Percentiles rank a stretch among this genome's conserved stretches.
These are phyloP conservation scores for Onthophagus taurus DNA, from an alignment of 1,140 invertebrate species.

Conservation along the genomic window DNA sequence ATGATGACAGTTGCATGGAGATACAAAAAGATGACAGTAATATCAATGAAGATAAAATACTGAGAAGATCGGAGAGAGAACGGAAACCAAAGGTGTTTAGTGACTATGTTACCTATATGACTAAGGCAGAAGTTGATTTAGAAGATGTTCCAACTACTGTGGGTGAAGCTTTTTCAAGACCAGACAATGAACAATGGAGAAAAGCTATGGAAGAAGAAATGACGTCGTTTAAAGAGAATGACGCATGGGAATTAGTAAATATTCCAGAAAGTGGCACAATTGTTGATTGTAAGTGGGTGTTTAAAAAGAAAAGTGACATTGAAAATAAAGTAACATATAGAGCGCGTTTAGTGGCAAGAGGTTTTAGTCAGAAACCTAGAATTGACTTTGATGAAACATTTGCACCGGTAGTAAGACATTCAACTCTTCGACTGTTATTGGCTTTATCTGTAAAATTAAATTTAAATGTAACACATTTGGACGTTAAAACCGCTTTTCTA, in stretches of 20 bases:
- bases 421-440: conserved; percentile 16
- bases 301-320: conserved; percentile 26
- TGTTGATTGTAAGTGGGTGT: conserved; percentile 35
- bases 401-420: conserved; percentile 23
- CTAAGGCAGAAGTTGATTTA: not conserved
- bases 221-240: conserved; percentile 27
- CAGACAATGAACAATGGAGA: conserved; percentile 21
- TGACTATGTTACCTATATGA: conserved; percentile 15
- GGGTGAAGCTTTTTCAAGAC: conserved; percentile 20
- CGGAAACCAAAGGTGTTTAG: conserved; percentile 13
- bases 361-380: conserved; percentile 29
- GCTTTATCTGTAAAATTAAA: conserved; percentile 24
- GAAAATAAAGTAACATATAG: not conserved
- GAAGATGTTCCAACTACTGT: conserved; percentile 17
- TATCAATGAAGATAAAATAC: not conserved
- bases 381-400: conserved; percentile 18
- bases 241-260: conserved; percentile 33
- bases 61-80: conserved; percentile 8
- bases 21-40: not conserved
- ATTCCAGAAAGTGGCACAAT: conserved; percentile 19
- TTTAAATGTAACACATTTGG: conserved; percentile 25
- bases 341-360: conserved; percentile 31
- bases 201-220: conserved; percentile 27
- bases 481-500: conserved; percentile 36
- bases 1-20: too few relatives aligned